Evolutionary conservation across 92 coral and sea anemone species (phyloP).

Genomic region (Actinostola sp.): DNA sequence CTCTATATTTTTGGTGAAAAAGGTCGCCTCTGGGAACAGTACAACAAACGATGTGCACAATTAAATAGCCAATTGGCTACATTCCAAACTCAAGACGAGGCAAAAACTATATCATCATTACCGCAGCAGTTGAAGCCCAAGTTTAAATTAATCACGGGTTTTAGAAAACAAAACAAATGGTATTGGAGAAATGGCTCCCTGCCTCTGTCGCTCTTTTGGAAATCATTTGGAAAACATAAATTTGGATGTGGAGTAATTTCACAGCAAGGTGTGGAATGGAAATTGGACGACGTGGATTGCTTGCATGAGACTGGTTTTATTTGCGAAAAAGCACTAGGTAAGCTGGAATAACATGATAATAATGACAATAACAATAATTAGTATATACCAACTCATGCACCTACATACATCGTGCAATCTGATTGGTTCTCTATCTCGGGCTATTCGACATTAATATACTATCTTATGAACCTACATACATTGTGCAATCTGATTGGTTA

Average conservation of each 20-base stretch:
- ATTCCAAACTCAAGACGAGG: background rate
- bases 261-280: background rate
- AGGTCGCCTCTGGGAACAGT: too few species aligned
- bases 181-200: background rate
- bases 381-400: background rate
- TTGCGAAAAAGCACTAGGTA: background rate
- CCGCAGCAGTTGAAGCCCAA: background rate
- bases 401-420: background rate
- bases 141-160: background rate
- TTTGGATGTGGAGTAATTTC: background rate
- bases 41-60: background rate
- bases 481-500: too few species aligned
- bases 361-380: too few species aligned
- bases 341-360: background rate
- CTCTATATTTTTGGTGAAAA: too few species aligned
- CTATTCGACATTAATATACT: too few species aligned
- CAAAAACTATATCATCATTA: background rate
- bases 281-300: background rate
- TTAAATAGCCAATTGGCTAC: background rate
- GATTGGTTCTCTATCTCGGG: too few species aligned
- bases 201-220: background rate
- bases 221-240: background rate
- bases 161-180: background rate
- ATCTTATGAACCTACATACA: too few species aligned
- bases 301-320: background rate